Evolutionary conservation across 2,888 invertebrate genomes (phyloP).

Genomic region (Eupithecia vulgata): DNA sequence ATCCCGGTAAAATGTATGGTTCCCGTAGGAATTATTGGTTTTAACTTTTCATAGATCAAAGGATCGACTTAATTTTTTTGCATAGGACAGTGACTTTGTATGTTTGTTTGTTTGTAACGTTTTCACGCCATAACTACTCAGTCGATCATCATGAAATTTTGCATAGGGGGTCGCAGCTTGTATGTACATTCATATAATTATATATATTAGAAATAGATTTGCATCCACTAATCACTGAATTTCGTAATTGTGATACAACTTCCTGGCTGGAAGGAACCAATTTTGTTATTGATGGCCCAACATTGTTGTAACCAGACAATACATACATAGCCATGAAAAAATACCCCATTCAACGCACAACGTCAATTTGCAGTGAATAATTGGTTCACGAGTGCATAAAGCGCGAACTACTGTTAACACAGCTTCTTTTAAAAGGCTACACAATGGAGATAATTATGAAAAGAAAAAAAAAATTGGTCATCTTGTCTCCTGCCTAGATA

Average conservation of each 20-base stretch:
- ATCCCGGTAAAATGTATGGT: too few species aligned
- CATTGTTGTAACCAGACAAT: constrained; percentile 12
- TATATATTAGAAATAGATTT: too few species aligned
- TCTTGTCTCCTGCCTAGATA: background rate
- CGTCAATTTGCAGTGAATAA: constrained; percentile 32
- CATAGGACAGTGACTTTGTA: too few species aligned
- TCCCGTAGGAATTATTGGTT: too few species aligned
- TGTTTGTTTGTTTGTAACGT: too few species aligned
- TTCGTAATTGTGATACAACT: background rate
- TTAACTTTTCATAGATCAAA: too few species aligned
- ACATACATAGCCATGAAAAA: constrained; percentile 25
- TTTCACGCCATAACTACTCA: too few species aligned
- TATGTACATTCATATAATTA: too few species aligned
- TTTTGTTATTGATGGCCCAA: background rate
- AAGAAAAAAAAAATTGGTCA: background rate
- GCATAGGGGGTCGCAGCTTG: too few species aligned
- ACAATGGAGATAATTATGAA: background rate
- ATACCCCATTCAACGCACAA: constrained; percentile 10
- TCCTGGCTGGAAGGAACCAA: background rate
- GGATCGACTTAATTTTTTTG: too few species aligned
- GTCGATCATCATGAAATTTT: too few species aligned
- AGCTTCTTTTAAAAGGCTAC: constrained; percentile 14
- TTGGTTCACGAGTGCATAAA: constrained; percentile 31
- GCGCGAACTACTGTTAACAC: constrained; percentile 13
- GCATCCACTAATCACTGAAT: background rate